phyloP scores from a whole-genome alignment of 2,113 vertebrate genomes.

The Triplophysa siluroides region DNA sequence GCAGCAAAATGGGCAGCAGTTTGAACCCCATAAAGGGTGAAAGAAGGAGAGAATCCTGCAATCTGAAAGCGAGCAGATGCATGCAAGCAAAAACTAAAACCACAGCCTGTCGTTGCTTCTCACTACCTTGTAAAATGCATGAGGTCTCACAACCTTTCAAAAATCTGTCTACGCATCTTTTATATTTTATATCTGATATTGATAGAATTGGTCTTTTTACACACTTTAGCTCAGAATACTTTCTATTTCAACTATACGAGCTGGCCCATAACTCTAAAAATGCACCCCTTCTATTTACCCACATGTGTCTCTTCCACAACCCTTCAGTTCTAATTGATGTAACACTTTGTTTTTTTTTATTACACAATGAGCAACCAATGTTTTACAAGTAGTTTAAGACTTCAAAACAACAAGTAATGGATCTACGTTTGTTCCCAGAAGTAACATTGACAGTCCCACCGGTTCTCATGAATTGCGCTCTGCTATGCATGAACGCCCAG shows the following conservation, averaged over 20 bases:
- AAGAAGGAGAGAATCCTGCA: background rate
- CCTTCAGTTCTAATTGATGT: background rate
- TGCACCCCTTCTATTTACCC: background rate
- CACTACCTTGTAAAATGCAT: background rate
- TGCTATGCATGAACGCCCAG: background rate
- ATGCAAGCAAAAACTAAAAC: background rate
- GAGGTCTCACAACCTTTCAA: background rate
- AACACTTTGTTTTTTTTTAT: background rate
- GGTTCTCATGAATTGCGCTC: background rate
- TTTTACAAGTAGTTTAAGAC: background rate
- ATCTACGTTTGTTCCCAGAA: background rate
- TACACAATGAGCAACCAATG: background rate
- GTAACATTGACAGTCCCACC: background rate
- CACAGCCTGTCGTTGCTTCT: background rate
- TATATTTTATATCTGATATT: background rate
- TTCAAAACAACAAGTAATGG: slow-evolving; percentile 22
- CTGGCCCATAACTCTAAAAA: background rate
- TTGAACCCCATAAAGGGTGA: background rate
- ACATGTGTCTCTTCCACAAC: background rate
- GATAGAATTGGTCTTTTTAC: background rate
- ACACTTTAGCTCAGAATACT: background rate
- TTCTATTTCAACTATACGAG: background rate
- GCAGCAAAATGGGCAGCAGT: slow-evolving; percentile 15
- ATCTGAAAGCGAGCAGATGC: background rate
- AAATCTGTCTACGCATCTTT: background rate